These are phyloP conservation scores for Brachionus paranguensis DNA, from an alignment of 1,140 invertebrate genomes.

Conservation along the genomic window DNA sequence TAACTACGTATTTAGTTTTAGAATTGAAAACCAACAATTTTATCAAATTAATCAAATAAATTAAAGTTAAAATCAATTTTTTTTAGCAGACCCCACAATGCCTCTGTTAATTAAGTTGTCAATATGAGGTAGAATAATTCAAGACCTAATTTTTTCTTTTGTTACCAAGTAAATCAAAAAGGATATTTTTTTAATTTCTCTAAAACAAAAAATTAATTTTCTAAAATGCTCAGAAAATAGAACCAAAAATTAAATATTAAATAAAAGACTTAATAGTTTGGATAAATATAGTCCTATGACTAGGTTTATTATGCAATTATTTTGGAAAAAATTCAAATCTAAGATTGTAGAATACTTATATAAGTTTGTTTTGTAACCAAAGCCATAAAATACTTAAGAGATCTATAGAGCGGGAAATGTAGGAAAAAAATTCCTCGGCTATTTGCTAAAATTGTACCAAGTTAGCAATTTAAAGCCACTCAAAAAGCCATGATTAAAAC, in stretches of 20 bases:
- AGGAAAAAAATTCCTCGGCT: background rate
- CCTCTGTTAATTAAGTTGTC: background rate
- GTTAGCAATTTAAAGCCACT: background rate
- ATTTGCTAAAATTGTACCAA: background rate
- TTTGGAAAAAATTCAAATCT: background rate
- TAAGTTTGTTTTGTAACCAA: background rate
- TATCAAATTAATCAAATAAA: background rate
- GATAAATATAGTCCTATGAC: background rate
- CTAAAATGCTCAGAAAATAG: too few relatives aligned
- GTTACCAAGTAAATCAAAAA: background rate
- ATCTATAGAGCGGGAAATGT: background rate
- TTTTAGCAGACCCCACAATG: background rate
- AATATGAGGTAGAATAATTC: background rate
- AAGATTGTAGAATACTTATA: background rate
- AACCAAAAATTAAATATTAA: background rate
- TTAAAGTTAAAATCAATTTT: background rate
- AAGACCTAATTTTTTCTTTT: background rate
- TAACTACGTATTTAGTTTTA: background rate
- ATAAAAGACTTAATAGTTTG: background rate
- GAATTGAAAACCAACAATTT: background rate
- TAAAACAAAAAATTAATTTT: background rate
- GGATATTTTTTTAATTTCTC: background rate
- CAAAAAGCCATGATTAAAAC: background rate
- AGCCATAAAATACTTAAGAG: background rate
- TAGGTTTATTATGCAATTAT: background rate